phyloP scores from a whole-genome alignment of 1,140 invertebrate species.

The Trichonephila clavipes region DNA sequence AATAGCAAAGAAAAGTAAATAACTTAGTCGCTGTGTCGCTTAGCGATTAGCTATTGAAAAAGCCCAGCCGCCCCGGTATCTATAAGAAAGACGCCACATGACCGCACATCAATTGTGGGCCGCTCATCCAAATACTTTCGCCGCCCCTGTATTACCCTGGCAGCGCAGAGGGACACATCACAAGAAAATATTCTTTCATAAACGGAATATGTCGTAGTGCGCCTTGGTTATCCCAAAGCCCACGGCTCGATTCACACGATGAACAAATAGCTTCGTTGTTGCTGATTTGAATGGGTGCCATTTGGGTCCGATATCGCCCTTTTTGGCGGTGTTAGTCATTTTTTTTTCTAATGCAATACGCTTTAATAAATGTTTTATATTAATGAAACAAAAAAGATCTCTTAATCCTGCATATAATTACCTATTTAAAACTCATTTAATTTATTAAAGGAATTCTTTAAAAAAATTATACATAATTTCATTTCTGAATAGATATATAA shows the following conservation, averaged over 20 bases:
- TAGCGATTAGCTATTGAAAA: slow-evolving; percentile 56
- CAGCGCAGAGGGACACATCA: slow-evolving; percentile 25
- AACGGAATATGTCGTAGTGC: slow-evolving; percentile 11
- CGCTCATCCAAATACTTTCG: slow-evolving; percentile 60
- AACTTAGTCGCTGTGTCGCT: slow-evolving; percentile 47
- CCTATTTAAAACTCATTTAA: no score
- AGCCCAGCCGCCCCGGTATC: slow-evolving; percentile 50
- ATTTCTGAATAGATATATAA: no score
- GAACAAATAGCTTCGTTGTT: slow-evolving; percentile 35
- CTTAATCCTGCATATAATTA: no score
- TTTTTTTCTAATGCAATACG: background rate
- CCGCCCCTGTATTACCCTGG: slow-evolving; percentile 43
- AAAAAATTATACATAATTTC: no score
- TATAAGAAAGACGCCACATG: slow-evolving; percentile 53
- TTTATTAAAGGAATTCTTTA: no score
- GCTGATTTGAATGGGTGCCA: background rate
- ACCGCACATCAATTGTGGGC: slow-evolving; percentile 66
- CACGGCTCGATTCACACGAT: slow-evolving; percentile 40
- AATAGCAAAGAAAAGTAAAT: slow-evolving; percentile 28
- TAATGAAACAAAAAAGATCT: no score
- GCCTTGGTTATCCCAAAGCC: background rate
- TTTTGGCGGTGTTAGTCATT: background rate
- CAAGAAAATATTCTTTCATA: slow-evolving; percentile 65
- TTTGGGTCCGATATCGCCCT: background rate
- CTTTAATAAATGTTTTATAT: no score